These are phyloP conservation scores for Macrophya annulata DNA, from an alignment of 2,888 invertebrate genomes.

Conservation along the genomic window DNA sequence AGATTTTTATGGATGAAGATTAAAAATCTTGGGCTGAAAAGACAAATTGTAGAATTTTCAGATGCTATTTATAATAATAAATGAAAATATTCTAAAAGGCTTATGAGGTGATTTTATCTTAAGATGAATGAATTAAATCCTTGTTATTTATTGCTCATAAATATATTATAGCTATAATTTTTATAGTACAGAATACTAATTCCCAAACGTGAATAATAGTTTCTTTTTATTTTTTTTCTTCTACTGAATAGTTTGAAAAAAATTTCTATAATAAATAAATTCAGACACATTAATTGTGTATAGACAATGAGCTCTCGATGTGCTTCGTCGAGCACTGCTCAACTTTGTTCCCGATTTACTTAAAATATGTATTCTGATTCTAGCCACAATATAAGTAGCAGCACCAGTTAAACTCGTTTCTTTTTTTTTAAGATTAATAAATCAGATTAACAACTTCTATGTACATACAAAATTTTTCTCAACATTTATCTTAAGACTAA, in stretches of 20 bases:
- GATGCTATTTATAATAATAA: no score
- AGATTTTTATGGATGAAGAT: no score
- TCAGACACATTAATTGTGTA: background rate
- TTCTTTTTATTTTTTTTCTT: background rate
- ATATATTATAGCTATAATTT: constrained; percentile 18
- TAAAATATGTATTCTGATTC: constrained; percentile 4
- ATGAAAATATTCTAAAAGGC: no score
- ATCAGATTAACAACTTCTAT: constrained; percentile 1
- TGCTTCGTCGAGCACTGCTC: background rate
- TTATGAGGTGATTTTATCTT: no score
- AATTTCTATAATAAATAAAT: background rate
- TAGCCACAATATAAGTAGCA: background rate
- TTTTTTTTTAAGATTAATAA: background rate
- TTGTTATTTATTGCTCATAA: constrained; percentile 34
- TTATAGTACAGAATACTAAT: background rate
- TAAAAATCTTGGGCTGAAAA: no score
- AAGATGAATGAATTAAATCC: background rate
- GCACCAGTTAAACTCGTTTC: background rate
- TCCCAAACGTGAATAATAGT: background rate
- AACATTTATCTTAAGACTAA: background rate
- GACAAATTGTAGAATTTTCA: no score
- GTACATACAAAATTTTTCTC: background rate
- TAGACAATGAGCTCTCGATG: background rate
- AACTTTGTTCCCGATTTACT: constrained; percentile 14
- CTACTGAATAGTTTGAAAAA: background rate